Percentiles rank a stretch among this genome's conserved stretches.
These are phyloP conservation scores for Halcyon leucocephala DNA, from an alignment of 2,797 vertebrate species.

Conservation along the genomic window DNA sequence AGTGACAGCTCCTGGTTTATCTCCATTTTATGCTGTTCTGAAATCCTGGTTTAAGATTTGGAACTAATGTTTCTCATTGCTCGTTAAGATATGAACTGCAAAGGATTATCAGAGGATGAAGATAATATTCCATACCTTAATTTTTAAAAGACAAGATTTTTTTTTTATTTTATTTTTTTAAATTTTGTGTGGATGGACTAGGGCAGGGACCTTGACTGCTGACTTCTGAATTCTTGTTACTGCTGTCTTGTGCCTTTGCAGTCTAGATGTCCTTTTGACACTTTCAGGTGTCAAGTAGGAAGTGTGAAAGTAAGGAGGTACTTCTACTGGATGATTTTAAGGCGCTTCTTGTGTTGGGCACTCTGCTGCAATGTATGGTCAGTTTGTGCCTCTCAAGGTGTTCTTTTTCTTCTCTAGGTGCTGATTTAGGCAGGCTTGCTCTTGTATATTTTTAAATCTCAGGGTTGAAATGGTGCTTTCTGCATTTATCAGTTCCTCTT, in stretches of 20 bases:
- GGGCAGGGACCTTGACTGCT: neutral
- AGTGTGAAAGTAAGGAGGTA: too few species aligned
- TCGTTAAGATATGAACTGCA: neutral
- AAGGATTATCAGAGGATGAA: neutral
- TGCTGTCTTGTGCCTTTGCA: neutral
- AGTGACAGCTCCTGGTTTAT: neutral
- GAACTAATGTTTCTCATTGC: neutral
- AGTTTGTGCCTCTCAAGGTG: neutral
- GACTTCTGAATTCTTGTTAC: neutral
- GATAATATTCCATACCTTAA: neutral
- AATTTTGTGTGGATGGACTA: neutral
- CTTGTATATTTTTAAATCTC: neutral
- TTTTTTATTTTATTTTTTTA: neutral
- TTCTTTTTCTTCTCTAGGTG: neutral
- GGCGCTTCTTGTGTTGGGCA: neutral
- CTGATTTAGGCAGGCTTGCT: neutral
- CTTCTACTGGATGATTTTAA: neutral
- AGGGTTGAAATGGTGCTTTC: neutral
- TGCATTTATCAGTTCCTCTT: neutral
- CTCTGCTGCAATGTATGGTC: neutral
- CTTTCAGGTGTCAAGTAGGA: neutral
- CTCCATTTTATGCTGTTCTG: neutral
- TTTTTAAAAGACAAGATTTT: neutral
- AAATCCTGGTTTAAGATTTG: neutral
- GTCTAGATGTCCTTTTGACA: accelerated